Base-by-base conservation (phyloP, 1,140 invertebrate species). In the Plectrocnemia conspersa region DNA sequence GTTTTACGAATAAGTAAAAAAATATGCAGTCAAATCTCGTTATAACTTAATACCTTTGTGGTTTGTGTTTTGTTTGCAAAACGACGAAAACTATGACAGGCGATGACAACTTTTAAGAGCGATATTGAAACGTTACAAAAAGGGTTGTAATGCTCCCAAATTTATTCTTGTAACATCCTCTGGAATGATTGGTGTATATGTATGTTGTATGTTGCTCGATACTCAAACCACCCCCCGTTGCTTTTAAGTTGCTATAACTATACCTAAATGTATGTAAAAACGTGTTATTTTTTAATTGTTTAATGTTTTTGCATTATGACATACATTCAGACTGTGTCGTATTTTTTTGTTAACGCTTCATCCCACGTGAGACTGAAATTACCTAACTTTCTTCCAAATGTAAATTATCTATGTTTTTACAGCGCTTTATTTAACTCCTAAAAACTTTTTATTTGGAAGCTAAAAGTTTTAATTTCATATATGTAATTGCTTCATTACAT, bases 21-120 rank as follows among this genome's bases (percentile, higher is more conserved):
- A 24, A 33, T 54, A 54, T 61, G 59, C 55, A 61, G 56, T 61
- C 40, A 65, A 62, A 71, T 73, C 71, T 73, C 71, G 71, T 73
- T 73, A 73, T 70, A 71, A 73, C 71, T 72, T 68, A 67, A 69
- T 65, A 52, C 16, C 59, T 44, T 35, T 23, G 54, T 15, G n/a
- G 2, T 64, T 19, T 25, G 21, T 13, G 9, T 19, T 50, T 24
- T 52, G 6, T 35, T 50, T 35, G 42, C 27, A 19, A 46, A 29
- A 27, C 25, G 27, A 46, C 32, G 27, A 45, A 38, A 33, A 54
- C 53, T 57, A 54, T 66, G 56, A 56, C 70, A 68, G 66, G 64
- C 59, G 38, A 18, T 46, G n/a, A n/a, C 16, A 38, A 35, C 9
- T 45, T 23, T 45, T 45, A 6, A n/a, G n/a, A n/a, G n/a, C n/a